Evolutionary conservation across 2,797 vertebrate species (phyloP).

Genomic region (Tarsius wallacei): DNA sequence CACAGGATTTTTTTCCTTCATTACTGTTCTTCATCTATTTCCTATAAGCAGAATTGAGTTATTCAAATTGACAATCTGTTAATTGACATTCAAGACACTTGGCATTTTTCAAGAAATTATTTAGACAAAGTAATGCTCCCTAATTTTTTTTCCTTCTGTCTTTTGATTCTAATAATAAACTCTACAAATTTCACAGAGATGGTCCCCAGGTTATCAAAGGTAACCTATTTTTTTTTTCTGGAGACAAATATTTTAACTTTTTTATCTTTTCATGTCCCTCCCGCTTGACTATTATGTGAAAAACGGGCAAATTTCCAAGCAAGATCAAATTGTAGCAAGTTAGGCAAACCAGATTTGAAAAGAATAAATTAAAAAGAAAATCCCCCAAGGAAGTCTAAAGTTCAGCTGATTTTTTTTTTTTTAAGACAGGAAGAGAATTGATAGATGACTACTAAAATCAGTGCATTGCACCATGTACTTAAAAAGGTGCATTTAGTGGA

Average conservation of each 20-base stretch:
- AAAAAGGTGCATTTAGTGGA: background rate
- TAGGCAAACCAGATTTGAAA: background rate
- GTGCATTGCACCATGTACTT: background rate
- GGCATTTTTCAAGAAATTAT: conserved; percentile 51
- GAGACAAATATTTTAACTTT: background rate
- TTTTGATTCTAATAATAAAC: conserved; percentile 6
- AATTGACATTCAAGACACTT: background rate
- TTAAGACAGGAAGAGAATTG: background rate
- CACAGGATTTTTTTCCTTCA: background rate
- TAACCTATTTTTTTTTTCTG: background rate
- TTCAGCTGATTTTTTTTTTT: background rate
- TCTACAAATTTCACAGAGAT: background rate
- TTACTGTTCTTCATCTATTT: conserved; percentile 1
- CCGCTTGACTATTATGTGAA: background rate
- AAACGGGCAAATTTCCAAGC: background rate
- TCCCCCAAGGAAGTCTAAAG: background rate
- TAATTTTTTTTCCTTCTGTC: background rate
- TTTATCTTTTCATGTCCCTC: background rate
- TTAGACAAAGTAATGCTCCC: conserved; percentile 28
- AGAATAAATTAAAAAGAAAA: background rate
- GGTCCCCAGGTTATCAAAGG: background rate
- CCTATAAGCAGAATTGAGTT: background rate
- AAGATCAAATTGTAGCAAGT: background rate
- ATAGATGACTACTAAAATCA: background rate
- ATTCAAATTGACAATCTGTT: conserved; percentile 22